Evolutionary conservation across 2,113 vertebrate species (phyloP), one percentile per base, ranked within the genome.

Genomic region (Mustela nigripes): DNA sequence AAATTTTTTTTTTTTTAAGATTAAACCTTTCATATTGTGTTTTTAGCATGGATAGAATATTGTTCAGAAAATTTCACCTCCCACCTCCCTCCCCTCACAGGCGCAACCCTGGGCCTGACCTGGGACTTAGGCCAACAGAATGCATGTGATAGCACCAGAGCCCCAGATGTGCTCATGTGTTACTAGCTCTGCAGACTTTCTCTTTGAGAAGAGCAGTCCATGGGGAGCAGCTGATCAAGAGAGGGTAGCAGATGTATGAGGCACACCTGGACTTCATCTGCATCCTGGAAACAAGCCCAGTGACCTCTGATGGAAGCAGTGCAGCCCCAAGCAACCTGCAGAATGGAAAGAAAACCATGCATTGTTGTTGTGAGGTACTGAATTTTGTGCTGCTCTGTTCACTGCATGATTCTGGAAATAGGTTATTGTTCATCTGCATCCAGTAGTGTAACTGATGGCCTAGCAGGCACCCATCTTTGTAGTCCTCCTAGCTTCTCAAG

Each of bases 361-460:
- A 21, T 4, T 42, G 4, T 28, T 67, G 8, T 28, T 67, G n/a
- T 16, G 18, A 93, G 26, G 39, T 1, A 1, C 48, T 21, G 33
- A 39, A 42, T 26, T 80, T 48, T 80, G 42, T 76, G 24, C 1
- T 18, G 3, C 19, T 24, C 21, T 56, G 7, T 22, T 69, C 71
- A 48, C 31, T 56, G 31, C 5, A 53, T 15, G 1, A 3, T 18
- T 50, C 56, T 63, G 48, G 26, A 3, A 4, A 60, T 18, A 76
- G 16, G 1, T 18, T 12, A 24, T 3, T 14, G 1, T 15, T 4
- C 0, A 48, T 3, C 19, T 60, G 26, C 45, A 4, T 7, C 15
- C 33, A 24, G 50, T 5, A 24, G 8, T 4, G 7, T 58, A 45
- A 31, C 5, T 0, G 4, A 4, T 36, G 60, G 16, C 7, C 39